These are phyloP conservation scores for Triplophysa bombifrons DNA, from an alignment of 2,797 vertebrate genomes.

Conservation along the genomic window DNA sequence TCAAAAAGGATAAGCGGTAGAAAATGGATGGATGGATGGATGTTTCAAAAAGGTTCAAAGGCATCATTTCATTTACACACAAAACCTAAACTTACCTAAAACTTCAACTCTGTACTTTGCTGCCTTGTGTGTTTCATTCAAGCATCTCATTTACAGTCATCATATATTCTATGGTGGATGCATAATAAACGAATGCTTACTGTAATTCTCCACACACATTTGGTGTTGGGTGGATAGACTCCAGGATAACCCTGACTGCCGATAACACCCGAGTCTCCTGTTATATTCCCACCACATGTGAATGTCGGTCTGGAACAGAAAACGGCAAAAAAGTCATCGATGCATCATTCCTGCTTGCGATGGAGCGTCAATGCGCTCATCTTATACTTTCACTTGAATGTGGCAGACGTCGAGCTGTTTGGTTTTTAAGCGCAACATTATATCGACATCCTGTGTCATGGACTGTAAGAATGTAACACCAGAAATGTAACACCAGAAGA, in stretches of 20 bases:
- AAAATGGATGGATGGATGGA: too few relatives aligned
- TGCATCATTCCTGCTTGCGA: not conserved
- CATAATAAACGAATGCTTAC: conserved; percentile 77
- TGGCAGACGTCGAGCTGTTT: not conserved
- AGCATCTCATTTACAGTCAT: not conserved
- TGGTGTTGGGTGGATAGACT: conserved; percentile 97
- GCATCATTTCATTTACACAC: too few relatives aligned
- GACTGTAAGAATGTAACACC: conserved; percentile 19
- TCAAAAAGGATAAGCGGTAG: too few relatives aligned
- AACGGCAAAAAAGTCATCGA: not conserved
- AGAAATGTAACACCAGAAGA: too few relatives aligned
- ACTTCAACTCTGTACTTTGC: too few relatives aligned
- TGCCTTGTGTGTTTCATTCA: not conserved
- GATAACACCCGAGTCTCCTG: conserved; percentile 91
- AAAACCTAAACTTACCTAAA: too few relatives aligned
- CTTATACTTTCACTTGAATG: not conserved
- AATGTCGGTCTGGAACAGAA: conserved; percentile 80
- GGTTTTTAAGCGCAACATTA: not conserved
- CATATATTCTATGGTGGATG: not conserved
- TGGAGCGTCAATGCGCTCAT: not conserved
- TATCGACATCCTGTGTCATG: not conserved
- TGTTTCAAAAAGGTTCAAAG: too few relatives aligned
- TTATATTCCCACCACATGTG: conserved; percentile 91
- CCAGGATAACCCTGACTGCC: conserved; percentile 98
- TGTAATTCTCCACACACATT: conserved; percentile 98